These are phyloP conservation scores for Gerris lacustris DNA, from an alignment of 2,888 invertebrate genomes.

Conservation along the genomic window DNA sequence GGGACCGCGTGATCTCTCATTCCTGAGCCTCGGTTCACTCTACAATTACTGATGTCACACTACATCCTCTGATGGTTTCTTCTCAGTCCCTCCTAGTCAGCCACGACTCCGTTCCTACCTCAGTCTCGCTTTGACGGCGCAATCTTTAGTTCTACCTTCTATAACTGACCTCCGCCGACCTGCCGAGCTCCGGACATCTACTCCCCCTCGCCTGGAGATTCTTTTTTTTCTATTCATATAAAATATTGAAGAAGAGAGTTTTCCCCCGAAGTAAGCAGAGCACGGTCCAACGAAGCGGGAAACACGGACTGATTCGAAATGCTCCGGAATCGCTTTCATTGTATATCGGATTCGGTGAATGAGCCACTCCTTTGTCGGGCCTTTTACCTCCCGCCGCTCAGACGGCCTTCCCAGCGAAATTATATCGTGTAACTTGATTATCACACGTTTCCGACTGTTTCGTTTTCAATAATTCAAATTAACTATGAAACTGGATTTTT, in stretches of 20 bases:
- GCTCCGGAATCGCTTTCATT: not conserved
- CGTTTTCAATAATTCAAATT: too few species aligned
- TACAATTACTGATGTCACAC: conserved; percentile 3
- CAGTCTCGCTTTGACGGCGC: too few species aligned
- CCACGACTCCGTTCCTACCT: too few species aligned
- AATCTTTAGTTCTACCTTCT: not conserved
- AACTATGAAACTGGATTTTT: too few species aligned
- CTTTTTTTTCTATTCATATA: conserved; percentile 1
- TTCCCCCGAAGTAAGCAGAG: not conserved
- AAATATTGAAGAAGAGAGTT: not conserved
- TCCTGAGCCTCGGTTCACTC: not conserved
- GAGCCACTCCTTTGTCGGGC: too few species aligned
- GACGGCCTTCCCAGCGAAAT: too few species aligned
- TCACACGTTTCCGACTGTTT: too few species aligned
- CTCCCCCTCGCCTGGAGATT: not conserved
- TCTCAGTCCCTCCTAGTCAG: too few species aligned
- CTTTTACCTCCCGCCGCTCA: too few species aligned
- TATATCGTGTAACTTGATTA: too few species aligned
- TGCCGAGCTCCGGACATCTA: not conserved
- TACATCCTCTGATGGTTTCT: not conserved
- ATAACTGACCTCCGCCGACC: not conserved
- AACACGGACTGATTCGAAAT: not conserved
- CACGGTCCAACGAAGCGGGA: conserved; percentile 3
- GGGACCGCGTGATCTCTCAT: too few species aligned
- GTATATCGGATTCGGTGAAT: too few species aligned